Percentiles rank a stretch among this genome's conserved stretches.
Conservation (phyloP, 2,113 vertebrate species). For the Athene cunicularia region DNA sequence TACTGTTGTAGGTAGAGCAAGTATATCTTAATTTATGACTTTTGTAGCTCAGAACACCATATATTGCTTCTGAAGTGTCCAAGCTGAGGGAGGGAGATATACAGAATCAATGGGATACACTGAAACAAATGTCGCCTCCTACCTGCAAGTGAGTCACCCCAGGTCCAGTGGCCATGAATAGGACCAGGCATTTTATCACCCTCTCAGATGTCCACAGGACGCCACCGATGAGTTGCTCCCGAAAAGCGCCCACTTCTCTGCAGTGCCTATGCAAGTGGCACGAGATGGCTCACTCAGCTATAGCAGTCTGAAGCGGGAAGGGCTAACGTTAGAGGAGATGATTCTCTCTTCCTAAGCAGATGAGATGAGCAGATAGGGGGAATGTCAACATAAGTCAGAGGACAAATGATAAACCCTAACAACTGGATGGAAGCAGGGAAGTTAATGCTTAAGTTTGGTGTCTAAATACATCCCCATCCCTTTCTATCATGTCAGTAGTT, state of each 20-base stretch:
- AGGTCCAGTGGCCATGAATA: background rate
- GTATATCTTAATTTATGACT: background rate
- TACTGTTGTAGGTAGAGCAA: background rate
- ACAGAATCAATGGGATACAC: background rate
- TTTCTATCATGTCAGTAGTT: background rate
- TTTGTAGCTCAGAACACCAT: background rate
- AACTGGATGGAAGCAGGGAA: background rate
- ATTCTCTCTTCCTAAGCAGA: background rate
- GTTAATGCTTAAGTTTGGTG: background rate
- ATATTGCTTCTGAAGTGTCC: background rate
- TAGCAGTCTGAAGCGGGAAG: background rate
- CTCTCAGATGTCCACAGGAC: background rate
- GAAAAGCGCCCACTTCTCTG: background rate
- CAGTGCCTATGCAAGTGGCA: background rate
- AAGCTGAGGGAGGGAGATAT: background rate
- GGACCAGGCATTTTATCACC: background rate
- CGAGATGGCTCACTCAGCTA: background rate
- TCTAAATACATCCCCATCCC: background rate
- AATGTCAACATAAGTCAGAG: background rate
- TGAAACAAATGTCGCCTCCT: background rate
- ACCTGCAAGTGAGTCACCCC: background rate
- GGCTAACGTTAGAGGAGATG: background rate
- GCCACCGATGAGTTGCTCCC: background rate
- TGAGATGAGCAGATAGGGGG: rapidly evolving
- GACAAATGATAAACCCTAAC: background rate